A percentile compares a stretch with the other conserved stretches of the same genome.
phyloP scores from a whole-genome alignment of 2,888 invertebrate genomes.

The Linnaemya vulpina region DNA sequence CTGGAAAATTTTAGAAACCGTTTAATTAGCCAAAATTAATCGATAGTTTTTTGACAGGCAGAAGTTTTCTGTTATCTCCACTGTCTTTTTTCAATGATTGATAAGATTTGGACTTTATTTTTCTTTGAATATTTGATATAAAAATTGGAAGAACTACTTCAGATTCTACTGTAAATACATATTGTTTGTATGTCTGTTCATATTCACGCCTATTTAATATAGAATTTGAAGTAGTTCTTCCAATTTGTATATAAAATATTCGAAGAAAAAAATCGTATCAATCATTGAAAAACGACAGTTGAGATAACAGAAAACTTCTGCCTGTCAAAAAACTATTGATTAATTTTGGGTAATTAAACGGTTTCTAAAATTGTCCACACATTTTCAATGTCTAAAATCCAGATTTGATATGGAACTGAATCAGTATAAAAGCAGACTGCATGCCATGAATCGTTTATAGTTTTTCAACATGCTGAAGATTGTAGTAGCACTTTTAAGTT shows the following conservation, averaged over 20 bases:
- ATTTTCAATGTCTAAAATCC: neutral
- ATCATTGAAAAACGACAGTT: neutral
- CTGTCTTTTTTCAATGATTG: no score
- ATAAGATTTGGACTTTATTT: no score
- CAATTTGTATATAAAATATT: neutral
- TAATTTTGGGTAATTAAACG: neutral
- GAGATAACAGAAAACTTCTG: neutral
- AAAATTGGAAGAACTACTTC: no score
- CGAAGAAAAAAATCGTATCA: neutral
- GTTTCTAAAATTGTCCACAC: neutral
- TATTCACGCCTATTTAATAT: neutral
- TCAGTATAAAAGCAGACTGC: slow-evolving; percentile 27
- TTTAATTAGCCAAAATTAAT: no score
- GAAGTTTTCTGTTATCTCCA: no score
- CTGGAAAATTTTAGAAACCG: no score
- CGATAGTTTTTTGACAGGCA: no score
- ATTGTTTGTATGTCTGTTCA: no score
- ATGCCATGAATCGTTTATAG: neutral
- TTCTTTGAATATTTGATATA: no score
- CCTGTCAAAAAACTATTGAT: neutral
- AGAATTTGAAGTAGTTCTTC: neutral
- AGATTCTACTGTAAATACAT: no score
- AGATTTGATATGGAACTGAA: neutral
- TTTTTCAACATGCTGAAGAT: slow-evolving; percentile 82
- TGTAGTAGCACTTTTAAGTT: slow-evolving; percentile 45